Percentiles rank a stretch among this genome's conserved stretches.
Conservation (phyloP, 2,888 invertebrate species). For the Bruchidius siliquastri region DNA sequence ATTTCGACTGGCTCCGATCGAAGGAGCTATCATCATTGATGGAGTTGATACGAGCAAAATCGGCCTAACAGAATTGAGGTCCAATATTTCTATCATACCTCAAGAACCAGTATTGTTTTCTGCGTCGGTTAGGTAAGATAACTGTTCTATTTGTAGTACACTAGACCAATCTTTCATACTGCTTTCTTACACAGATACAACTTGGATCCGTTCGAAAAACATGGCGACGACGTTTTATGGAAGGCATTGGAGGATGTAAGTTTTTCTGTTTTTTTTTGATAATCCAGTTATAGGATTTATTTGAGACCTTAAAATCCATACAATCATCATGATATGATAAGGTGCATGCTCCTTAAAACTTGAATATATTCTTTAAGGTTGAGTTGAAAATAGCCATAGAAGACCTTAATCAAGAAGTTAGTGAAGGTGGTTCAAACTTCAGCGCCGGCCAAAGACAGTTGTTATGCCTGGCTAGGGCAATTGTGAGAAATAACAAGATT, state of each 20-base stretch:
- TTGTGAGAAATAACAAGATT: slow-evolving; percentile 72
- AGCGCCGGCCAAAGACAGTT: slow-evolving; percentile 87
- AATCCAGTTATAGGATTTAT: no score
- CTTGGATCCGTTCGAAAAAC: slow-evolving; percentile 75
- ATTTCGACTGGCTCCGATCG: slow-evolving; percentile 73
- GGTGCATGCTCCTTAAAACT: no score
- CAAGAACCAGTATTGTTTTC: slow-evolving; percentile 86
- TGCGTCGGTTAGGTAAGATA: slow-evolving; percentile 59
- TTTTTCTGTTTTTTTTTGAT: no score
- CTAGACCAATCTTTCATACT: background rate
- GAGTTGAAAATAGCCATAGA: slow-evolving; percentile 70
- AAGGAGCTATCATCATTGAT: slow-evolving; percentile 73
- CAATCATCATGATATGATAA: no score
- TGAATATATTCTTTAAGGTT: slow-evolving; percentile 50
- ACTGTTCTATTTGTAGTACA: slow-evolving; percentile 25
- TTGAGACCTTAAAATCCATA: no score
- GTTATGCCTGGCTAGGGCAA: slow-evolving; percentile 81
- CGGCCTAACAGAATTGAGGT: slow-evolving; percentile 71
- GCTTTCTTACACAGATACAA: slow-evolving; percentile 51
- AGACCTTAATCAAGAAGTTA: slow-evolving; percentile 61
- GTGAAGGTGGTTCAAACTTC: slow-evolving; percentile 76
- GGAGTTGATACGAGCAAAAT: slow-evolving; percentile 64
- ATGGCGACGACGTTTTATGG: slow-evolving; percentile 70
- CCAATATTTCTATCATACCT: slow-evolving; percentile 72
- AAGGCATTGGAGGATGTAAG: slow-evolving; percentile 60